phyloP scores from a whole-genome alignment of 2,888 invertebrate genomes.

The Zele albiditarsus region DNA sequence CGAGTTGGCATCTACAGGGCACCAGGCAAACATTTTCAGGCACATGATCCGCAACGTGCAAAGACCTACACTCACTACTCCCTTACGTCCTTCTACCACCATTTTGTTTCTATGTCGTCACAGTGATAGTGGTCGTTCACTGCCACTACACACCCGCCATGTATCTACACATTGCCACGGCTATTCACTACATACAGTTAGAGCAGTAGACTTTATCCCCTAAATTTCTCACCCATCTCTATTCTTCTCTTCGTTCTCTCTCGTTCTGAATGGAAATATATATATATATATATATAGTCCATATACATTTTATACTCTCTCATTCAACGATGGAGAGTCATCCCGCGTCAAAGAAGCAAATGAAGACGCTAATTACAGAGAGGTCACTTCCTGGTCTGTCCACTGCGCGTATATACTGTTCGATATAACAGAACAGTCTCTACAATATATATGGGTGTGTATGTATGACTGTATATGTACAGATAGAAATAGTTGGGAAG shows the following conservation, averaged over 20 bases:
- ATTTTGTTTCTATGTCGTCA: background rate
- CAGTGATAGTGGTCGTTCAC: background rate
- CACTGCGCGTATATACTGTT: conserved; percentile 33
- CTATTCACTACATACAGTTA: background rate
- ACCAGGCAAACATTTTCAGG: conserved; percentile 19
- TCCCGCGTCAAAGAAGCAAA: conserved; percentile 60
- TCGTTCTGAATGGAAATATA: background rate
- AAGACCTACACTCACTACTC: conserved; percentile 2
- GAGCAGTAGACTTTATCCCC: background rate
- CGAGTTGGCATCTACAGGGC: conserved; percentile 30
- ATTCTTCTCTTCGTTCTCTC: background rate
- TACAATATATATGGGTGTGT: background rate
- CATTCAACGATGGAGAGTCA: conserved; percentile 29
- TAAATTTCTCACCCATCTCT: too few relatives aligned
- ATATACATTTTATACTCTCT: background rate
- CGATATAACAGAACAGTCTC: conserved; percentile 37
- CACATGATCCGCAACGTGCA: conserved; percentile 20
- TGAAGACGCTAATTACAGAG: conserved; percentile 66
- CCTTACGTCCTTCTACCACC: background rate
- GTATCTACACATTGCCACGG: background rate
- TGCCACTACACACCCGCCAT: background rate
- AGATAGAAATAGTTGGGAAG: background rate
- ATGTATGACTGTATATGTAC: background rate
- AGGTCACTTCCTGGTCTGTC: conserved; percentile 56
- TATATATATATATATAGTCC: background rate